Conservation (phyloP, 1,140 invertebrate genomes). For the Anoplophora glabripennis region DNA sequence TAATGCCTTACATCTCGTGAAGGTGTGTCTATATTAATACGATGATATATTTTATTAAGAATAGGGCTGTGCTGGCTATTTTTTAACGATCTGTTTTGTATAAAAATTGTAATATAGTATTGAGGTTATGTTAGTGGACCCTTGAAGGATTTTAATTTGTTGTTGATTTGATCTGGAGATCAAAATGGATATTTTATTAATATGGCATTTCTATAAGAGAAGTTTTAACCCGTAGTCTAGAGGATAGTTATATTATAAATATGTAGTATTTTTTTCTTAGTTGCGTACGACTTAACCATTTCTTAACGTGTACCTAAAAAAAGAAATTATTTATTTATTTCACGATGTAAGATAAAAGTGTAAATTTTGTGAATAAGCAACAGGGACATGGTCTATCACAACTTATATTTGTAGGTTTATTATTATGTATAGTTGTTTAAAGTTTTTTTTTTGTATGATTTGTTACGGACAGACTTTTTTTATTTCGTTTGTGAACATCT, state of each 20-base stretch:
- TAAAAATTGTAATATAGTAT: conserved; percentile 15
- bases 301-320: conserved; percentile 24
- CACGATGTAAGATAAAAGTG: conserved; percentile 27
- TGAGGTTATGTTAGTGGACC: conserved; percentile 7
- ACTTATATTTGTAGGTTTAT: conserved; percentile 21
- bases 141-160: conserved; percentile 8
- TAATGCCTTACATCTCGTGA: conserved; percentile 9
- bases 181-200: conserved; percentile 24
- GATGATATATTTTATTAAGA: conserved; percentile 9
- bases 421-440: conserved; percentile 19
- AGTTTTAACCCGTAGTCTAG: conserved; percentile 12
- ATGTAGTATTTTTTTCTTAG: conserved; percentile 5
- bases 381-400: conserved; percentile 25
- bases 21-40: not conserved
- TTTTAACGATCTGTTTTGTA: conserved; percentile 2
- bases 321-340: conserved; percentile 31
- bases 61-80: conserved; percentile 24
- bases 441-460: conserved; percentile 20
- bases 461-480: conserved; percentile 12
- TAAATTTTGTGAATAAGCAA: conserved; percentile 17
- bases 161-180: conserved; percentile 2
- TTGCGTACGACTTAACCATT: not conserved
- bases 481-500: conserved; percentile 22
- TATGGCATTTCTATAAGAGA: conserved; percentile 13
- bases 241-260: conserved; percentile 9